Evolutionary conservation across 2,797 vertebrate species (phyloP), one percentile per base, ranked within the genome.

Genomic region (Graptemys geographica): DNA sequence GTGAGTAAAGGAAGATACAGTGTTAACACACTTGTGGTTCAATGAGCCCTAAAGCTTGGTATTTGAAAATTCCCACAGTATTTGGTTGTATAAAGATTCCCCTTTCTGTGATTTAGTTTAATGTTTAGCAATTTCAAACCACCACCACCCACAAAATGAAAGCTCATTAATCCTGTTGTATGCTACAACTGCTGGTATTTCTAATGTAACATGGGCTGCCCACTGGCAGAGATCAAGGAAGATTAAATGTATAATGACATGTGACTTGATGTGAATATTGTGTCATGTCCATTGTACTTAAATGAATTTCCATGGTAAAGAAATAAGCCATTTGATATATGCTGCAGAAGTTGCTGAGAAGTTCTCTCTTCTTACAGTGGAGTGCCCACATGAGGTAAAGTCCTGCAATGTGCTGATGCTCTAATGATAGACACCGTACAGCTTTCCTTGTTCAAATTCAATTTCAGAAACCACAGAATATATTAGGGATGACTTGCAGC

Each of bases 381-480:
- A 27, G 9, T 72, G 1, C 69, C 44, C 81, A 44, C 0, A 0
- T 49, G 79, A 23, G 1, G 1, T 33, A 13, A 87, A 78, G 84
- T 78, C 83, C 16, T 90, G 11, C 8, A 62, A 33, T 49, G 6
- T 89, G 19, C 11, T 84, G 47, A 84, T 56, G 2, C 28, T 82
- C 11, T 93, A 87, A 93, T 86, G 79, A 88, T 5, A 82, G 85
- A 81, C n/a, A 89, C 4, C 9, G n/a, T 55, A 87, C 27, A 81
- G 83, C 18, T 88, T 92, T 83, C 47, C 74, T 23, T 83, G 47
- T 80, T 96, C 55, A 44, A 31, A 28, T 74, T 72, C 55, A 28
- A 1, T 28, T 78, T 53, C 12, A 93, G 83, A 92, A 90, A 47
- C 3, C 81, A 52, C 18, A 88, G 92, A 83, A 8, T 57, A 15